Evolutionary conservation across 2,797 vertebrate species (phyloP).

Genomic region (Schizopygopsis pylzovi): DNA sequence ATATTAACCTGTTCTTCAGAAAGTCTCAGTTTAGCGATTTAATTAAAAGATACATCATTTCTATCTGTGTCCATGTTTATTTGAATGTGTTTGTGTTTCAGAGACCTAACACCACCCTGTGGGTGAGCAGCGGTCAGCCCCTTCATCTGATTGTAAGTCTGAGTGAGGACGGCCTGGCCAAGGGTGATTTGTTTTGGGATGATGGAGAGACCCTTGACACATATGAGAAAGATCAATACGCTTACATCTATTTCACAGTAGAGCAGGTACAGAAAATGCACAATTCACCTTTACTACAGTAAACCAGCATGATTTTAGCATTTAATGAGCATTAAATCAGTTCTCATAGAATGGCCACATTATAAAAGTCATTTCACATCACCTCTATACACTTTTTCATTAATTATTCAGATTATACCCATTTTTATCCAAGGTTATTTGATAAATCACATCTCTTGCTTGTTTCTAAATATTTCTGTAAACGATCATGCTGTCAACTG

Average conservation of each 20-base stretch:
- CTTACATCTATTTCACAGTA: constrained; percentile 81
- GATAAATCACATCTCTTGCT: background rate
- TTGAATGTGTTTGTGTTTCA: constrained; percentile 16
- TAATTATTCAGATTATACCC: background rate
- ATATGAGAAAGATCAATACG: constrained; percentile 78
- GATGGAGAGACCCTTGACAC: constrained; percentile 85
- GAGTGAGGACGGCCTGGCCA: constrained; percentile 72
- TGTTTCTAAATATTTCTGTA: background rate
- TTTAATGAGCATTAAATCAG: background rate
- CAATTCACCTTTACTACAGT: background rate
- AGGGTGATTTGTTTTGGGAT: constrained; percentile 88
- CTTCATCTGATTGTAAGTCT: constrained; percentile 80
- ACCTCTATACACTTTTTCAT: too few species aligned
- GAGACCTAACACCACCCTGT: constrained; percentile 76
- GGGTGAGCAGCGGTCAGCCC: constrained; percentile 78
- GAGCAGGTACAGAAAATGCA: constrained; percentile 72
- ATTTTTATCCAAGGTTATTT: background rate
- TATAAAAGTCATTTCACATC: background rate
- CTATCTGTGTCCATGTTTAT: background rate
- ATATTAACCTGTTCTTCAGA: too few species aligned
- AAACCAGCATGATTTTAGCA: background rate
- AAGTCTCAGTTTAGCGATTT: too few species aligned
- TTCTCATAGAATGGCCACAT: background rate
- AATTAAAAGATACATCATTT: background rate
- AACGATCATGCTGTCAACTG: background rate